Percentiles rank a stretch among this genome's conserved stretches.
These are phyloP conservation scores for Mastomys natalensis DNA, from an alignment of 2,113 vertebrate genomes.

Conservation along the genomic window DNA sequence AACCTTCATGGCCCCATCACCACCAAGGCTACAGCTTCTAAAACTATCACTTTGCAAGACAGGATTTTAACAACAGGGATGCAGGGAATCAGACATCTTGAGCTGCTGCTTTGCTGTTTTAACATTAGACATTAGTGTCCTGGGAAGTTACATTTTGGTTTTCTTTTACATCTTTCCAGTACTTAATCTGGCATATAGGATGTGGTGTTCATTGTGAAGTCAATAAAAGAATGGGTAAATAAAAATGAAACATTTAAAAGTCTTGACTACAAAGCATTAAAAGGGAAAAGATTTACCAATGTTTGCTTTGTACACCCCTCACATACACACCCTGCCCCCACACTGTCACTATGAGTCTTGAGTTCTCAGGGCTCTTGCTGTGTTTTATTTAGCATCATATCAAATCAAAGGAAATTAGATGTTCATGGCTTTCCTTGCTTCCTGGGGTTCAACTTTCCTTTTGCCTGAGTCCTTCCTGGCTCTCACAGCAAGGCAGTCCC, in stretches of 20 bases:
- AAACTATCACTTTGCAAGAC: background rate
- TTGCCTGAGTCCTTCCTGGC: slow-evolving; percentile 35
- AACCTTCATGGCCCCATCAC: background rate
- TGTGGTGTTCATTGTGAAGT: background rate
- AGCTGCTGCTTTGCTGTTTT: background rate
- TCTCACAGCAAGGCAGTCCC: slow-evolving; percentile 59
- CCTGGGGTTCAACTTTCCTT: slow-evolving; percentile 72
- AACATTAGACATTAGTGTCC: background rate
- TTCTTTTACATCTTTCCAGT: background rate
- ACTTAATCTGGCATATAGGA: background rate
- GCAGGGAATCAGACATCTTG: no score
- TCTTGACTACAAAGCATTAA: slow-evolving; percentile 12
- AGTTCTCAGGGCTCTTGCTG: slow-evolving; percentile 44
- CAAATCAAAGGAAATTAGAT: slow-evolving; percentile 74
- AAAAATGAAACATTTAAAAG: background rate
- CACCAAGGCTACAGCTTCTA: background rate
- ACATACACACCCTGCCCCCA: background rate
- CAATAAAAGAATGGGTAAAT: background rate
- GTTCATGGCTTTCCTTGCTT: slow-evolving; percentile 64
- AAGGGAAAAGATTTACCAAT: background rate
- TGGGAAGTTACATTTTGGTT: background rate
- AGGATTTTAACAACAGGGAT: background rate
- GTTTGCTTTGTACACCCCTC: background rate
- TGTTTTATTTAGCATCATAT: slow-evolving; percentile 72
- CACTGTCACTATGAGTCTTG: background rate